Evolutionary conservation across 1,140 invertebrate species (phyloP).

Genomic region (Alviniconcha marisindica): DNA sequence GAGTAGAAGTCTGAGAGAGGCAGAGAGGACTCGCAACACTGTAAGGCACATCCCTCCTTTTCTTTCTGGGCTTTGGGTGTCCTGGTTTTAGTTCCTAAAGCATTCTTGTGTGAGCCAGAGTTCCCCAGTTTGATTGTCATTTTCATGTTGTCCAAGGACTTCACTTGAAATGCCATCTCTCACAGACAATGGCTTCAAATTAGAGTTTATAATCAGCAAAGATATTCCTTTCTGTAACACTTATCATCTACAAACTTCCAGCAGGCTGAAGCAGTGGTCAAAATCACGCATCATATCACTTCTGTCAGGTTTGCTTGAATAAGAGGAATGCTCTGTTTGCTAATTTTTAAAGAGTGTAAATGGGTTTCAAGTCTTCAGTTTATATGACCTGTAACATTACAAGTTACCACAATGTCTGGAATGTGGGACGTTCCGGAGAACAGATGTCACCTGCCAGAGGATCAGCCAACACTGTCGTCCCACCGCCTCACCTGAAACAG

Average conservation of each 20-base stretch:
- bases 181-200: neutral
- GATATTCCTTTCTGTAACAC: neutral
- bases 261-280: neutral
- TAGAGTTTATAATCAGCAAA: neutral
- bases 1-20: too few species aligned
- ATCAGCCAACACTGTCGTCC: too few species aligned
- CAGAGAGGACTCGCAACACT: neutral
- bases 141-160: conserved; percentile 3
- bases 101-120: neutral
- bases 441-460: too few species aligned
- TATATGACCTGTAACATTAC: too few species aligned
- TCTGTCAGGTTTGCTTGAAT: neutral
- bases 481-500: too few species aligned
- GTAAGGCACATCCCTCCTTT: neutral
- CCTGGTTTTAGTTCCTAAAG: neutral
- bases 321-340: neutral
- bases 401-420: too few species aligned
- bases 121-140: neutral
- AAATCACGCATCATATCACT: neutral
- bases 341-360: too few species aligned
- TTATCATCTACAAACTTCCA: neutral
- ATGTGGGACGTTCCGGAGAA: too few species aligned
- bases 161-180: neutral
- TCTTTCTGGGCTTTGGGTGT: neutral
- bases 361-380: too few species aligned